Evolutionary conservation across 2,113 vertebrate species (phyloP).

Genomic region (Oncorhynchus gorbuscha): DNA sequence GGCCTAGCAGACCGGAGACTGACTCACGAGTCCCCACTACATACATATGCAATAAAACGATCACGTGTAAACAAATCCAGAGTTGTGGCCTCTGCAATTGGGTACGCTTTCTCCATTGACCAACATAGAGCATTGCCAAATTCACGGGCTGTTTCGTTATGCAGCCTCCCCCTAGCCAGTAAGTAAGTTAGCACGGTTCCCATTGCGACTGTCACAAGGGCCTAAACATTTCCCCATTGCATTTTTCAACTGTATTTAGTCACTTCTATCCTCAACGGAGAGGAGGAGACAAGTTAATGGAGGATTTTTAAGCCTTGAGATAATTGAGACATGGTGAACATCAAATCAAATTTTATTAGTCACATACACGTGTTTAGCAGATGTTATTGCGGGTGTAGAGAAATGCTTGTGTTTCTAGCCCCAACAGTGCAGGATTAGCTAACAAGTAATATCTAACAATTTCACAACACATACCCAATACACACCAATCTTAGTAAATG

Average conservation of each 20-base stretch:
- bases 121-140: constrained; percentile 11
- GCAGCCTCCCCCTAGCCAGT: neutral
- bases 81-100: neutral
- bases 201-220: neutral
- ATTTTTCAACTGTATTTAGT: constrained; percentile 5
- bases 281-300: neutral
- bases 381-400: too few relatives aligned
- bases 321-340: too few relatives aligned
- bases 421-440: too few relatives aligned
- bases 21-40: constrained; percentile 1
- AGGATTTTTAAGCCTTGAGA: too few relatives aligned
- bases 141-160: constrained; percentile 11
- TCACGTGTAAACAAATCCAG: constrained; percentile 22
- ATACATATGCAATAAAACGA: constrained; percentile 20
- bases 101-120: neutral
- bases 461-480: too few relatives aligned
- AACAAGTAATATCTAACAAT: too few relatives aligned
- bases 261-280: neutral
- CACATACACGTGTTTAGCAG: too few relatives aligned
- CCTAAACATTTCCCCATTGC: constrained; percentile 11
- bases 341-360: too few relatives aligned
- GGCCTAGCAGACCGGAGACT: constrained; percentile 14
- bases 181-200: too few relatives aligned
- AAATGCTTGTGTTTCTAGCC: too few relatives aligned
- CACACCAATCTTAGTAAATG: too few relatives aligned